Conservation (phyloP, 2,797 vertebrate genomes). For the Erpetoichthys calabaricus region DNA sequence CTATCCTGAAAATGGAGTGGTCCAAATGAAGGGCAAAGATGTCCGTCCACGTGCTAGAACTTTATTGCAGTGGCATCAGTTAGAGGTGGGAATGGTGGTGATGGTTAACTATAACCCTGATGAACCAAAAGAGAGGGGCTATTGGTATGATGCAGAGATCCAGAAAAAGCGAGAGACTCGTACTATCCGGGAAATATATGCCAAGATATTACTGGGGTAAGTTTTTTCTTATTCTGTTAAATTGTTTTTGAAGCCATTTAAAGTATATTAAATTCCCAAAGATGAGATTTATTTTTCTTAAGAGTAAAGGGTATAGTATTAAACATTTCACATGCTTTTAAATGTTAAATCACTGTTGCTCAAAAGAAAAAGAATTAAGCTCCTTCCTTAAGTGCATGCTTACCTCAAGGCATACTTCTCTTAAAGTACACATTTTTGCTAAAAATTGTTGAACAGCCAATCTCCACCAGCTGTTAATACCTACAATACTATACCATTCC, state of each 20-base stretch:
- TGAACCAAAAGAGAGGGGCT: constrained; percentile 79
- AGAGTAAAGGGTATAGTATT: too few relatives aligned
- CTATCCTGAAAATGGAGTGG: constrained; percentile 83
- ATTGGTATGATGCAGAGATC: constrained; percentile 92
- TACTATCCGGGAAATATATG: constrained; percentile 62
- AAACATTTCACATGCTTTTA: too few relatives aligned
- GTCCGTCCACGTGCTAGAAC: constrained; percentile 76
- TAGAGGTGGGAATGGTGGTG: constrained; percentile 73
- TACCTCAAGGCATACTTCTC: too few relatives aligned
- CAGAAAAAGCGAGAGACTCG: constrained; percentile 73
- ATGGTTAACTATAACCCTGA: constrained; percentile 96
- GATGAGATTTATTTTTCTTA: too few relatives aligned
- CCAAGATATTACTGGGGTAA: constrained; percentile 79
- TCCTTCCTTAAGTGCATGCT: too few relatives aligned
- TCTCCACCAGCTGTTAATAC: too few relatives aligned
- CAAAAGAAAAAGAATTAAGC: too few relatives aligned
- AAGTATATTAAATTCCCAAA: too few relatives aligned
- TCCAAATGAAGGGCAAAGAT: constrained; percentile 57
- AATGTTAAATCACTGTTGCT: too few relatives aligned
- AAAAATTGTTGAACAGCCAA: too few relatives aligned
- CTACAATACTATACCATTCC: too few relatives aligned
- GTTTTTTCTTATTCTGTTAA: constrained; percentile 10
- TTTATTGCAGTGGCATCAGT: constrained; percentile 76
- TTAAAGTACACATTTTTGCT: too few relatives aligned
- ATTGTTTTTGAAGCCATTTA: background rate